Evolutionary conservation across 1,140 invertebrate genomes (phyloP).

Genomic region (Acromyrmex echinatior): DNA sequence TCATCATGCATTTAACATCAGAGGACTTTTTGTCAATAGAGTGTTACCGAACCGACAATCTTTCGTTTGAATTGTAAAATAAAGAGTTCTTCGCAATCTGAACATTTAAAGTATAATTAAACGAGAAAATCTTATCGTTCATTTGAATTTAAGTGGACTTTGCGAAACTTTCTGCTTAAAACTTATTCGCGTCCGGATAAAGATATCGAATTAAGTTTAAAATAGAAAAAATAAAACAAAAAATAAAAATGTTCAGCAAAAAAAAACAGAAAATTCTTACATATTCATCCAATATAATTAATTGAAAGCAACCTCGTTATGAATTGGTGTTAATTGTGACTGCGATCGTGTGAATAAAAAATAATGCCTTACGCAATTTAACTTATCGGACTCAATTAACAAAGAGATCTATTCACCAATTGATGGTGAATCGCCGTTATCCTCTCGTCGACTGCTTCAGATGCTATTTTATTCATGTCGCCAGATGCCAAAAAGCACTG

Average conservation of each 20-base stretch:
- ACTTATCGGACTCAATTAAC: neutral
- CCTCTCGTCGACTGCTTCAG: neutral
- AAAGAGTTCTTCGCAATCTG: neutral
- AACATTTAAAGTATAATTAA: neutral
- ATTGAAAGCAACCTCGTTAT: neutral
- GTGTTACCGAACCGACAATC: neutral
- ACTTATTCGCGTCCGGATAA: neutral
- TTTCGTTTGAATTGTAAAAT: neutral
- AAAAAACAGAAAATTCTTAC: too few relatives aligned
- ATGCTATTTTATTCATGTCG: neutral
- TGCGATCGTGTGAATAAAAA: neutral
- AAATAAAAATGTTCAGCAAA: too few relatives aligned
- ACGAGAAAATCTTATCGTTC: neutral
- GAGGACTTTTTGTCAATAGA: neutral
- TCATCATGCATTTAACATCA: neutral
- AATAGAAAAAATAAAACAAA: neutral
- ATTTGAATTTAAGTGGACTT: neutral
- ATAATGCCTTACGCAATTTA: neutral
- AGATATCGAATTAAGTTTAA: neutral
- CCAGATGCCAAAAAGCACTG: neutral
- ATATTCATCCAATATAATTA: neutral
- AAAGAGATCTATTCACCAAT: conserved; percentile 18
- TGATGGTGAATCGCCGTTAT: neutral
- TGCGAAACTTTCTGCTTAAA: neutral
- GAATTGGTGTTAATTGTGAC: neutral